Evolutionary conservation across 2,797 vertebrate genomes (phyloP).

Genomic region (Onychomys leucogaster): DNA sequence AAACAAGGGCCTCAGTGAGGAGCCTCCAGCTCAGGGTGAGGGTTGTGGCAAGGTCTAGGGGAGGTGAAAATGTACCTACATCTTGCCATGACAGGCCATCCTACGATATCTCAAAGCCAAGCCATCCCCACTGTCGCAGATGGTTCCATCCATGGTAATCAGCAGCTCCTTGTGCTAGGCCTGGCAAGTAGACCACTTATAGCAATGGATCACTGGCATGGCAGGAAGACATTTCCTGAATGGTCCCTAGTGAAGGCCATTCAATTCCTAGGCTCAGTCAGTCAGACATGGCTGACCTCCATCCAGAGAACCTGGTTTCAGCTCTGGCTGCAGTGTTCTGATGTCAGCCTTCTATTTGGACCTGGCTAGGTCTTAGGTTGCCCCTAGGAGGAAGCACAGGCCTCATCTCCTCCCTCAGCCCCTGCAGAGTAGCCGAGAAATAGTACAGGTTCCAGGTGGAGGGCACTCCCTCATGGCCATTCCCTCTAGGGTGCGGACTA

Average conservation of each 20-base stretch:
- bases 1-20: background rate
- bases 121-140: too few relatives aligned
- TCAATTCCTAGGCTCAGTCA: background rate
- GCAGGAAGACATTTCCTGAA: background rate
- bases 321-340: background rate
- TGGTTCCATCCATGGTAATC: background rate
- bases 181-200: background rate
- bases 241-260: too few relatives aligned
- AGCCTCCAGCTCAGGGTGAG: background rate
- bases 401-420: background rate
- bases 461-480: too few relatives aligned
- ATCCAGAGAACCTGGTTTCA: background rate
- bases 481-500: background rate
- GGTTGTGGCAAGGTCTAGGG: background rate
- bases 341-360: background rate
- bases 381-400: background rate
- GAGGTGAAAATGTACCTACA: background rate
- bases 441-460: background rate
- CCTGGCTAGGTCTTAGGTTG: background rate
- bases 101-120: background rate
- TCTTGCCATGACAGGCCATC: background rate
- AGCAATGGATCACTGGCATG: background rate
- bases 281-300: background rate
- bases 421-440: background rate
- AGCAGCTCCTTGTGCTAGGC: background rate